Evolutionary conservation across 2,113 vertebrate species (phyloP), one percentile per base, ranked within the genome.

Genomic region (Caranx melampygus): DNA sequence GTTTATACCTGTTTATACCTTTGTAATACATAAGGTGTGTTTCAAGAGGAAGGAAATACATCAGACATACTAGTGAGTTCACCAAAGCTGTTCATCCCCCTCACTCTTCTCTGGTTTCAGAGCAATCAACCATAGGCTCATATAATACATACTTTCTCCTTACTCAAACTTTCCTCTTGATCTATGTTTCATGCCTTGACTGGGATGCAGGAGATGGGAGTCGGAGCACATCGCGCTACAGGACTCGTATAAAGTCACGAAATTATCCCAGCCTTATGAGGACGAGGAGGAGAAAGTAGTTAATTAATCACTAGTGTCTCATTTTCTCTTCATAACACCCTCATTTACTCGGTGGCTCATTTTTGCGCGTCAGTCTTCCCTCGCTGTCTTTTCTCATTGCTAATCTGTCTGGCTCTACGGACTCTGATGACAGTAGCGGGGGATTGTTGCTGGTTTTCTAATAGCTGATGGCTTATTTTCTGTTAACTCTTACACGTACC

Each of bases 181-280:
- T 93, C 92, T 91, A 93, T 92, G 84, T 91, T 94, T 92, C 85
- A 92, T 92, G 90, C 62, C 65, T 63, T 47, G 45, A 59, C 83
- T 76, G 69, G 78, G 61, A 62, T 83, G 73, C 47, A 45, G 14
- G 75, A 92, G 85, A 70, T 63, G 3, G 3, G 2, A 78, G 69
- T 65, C 13, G 37, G 60, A 60, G 69, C 79, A 45, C 75, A 74
- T 62, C 12, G 87, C 73, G 20, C 83, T 63, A 78, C 70, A 81
- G 88, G 66, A 72, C 62, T 74, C n/a, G 3, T 21, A 63, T 54
- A n/a, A 69, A 82, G 86, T 62, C 75, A 61, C 86, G 81, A 55
- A 87, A 85, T 82, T 3, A 89, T 87, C 73, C 88, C 2, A 67
- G 88, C 60, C 82, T 81, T 85, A 42, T 75, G 54, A 87, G 68